Evolutionary conservation across 2,113 vertebrate genomes (phyloP), one percentile per base, ranked within the genome.

Genomic region (Gallinago paraguaiae): DNA sequence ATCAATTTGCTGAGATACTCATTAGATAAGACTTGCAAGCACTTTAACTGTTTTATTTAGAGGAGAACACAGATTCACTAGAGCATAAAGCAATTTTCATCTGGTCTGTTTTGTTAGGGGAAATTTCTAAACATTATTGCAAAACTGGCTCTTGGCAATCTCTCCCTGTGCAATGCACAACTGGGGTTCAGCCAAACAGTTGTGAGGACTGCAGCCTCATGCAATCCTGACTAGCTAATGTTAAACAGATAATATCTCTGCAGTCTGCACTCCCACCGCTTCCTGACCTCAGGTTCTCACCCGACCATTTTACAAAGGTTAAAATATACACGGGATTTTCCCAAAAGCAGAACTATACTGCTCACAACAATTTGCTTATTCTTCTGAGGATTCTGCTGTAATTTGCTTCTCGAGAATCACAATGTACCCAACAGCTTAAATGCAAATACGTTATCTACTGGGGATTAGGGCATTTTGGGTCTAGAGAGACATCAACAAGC

Each of bases 41-140:
- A 60, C 70, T 68, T 91, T 5, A 78, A 91, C 51, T 4, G 1
- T 64, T 76, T 70, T 65, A 20, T 75, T 92, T 86, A 77, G 50
- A 92, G 57, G 8, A 83, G 24, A 91, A 78, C 7, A 50, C 35
- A 57, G 53, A 88, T 70, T 75, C 88, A 74, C 33, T 67, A 27
- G n/a, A 67, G 69, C 70, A 88, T n/a, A 92, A 78, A 86, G 80
- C 69, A 60, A 60, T 86, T 81, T 86, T 75, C 68, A 39, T 86
- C 90, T 83, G 48, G 35, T 67, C 72, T 88, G 80, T 57, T 91
- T 90, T 70, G 33, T 77, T 19, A 68, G 68, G 67, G 53, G 57
- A 90, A 70, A 92, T 90, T 88, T 94, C 93, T 95, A 83, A 93
- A 77, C 56, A 48, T 67, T 46, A 87, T 88, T 95, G 88, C 92